These are phyloP conservation scores for Drosophila suboccidentalis DNA, from an alignment of 2,888 invertebrate species.

Conservation along the genomic window DNA sequence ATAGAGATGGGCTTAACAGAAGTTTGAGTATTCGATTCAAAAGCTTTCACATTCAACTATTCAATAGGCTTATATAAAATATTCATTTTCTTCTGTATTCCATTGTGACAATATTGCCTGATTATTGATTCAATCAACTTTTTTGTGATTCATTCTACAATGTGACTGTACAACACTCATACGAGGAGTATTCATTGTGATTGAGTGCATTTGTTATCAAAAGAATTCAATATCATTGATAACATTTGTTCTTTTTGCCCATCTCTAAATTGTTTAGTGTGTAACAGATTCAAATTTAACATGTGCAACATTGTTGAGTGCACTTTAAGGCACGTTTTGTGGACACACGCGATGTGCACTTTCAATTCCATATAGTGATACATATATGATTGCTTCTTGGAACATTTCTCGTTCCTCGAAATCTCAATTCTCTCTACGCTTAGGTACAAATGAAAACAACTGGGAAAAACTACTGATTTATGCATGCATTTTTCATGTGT, in stretches of 20 bases:
- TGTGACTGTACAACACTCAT: conserved; percentile 7
- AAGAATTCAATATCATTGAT: conserved; percentile 1
- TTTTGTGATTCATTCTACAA: background rate
- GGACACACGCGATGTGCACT: conserved; percentile 16
- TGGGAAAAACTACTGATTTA: conserved; percentile 9
- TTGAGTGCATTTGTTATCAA: background rate
- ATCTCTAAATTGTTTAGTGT: conserved; percentile 34
- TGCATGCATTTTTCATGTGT: conserved; percentile 9
- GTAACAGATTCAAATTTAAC: conserved; percentile 36
- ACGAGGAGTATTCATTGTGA: conserved; percentile 17
- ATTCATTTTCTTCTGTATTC: conserved; percentile 1
- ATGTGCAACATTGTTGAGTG: conserved; percentile 39
- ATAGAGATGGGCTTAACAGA: conserved; percentile 43
- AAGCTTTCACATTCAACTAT: background rate
- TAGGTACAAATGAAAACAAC: conserved; percentile 16
- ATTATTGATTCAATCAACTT: conserved; percentile 9
- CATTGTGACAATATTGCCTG: conserved; percentile 35
- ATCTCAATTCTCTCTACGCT: conserved; percentile 7
- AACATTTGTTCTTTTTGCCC: conserved; percentile 27
- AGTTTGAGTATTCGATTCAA: conserved; percentile 26
- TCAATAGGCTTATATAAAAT: too few species aligned
- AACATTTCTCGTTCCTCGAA: conserved; percentile 16
- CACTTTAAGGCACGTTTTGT: conserved; percentile 51
- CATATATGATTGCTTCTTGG: conserved; percentile 11
- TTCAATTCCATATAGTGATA: conserved; percentile 26